Base-by-base conservation (phyloP, 2,888 invertebrate genomes). In the Lathronympha strigana region DNA sequence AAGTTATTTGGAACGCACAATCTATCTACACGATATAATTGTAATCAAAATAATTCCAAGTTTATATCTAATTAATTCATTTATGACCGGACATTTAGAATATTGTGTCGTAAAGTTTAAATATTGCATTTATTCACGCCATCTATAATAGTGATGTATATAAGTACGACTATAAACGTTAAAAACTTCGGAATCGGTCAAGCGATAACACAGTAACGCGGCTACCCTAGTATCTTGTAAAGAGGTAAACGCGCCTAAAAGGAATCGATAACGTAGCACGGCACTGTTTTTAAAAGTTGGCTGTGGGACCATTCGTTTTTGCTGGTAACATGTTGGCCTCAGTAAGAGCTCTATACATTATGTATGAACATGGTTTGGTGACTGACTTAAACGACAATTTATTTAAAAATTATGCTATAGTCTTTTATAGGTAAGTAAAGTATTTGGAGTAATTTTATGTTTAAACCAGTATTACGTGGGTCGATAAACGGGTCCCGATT, bases 1-100 rank as follows among this genome's bases (percentile, higher is more conserved):
- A 85, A 81, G 81, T 83, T 83, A 88, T 90, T 91, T 90, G 90
- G 89, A 86, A 90, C 84, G 84, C 86, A 82, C 83, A 84, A 79
- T 86, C 83, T 87, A 87, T 86, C 86, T 88, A 88, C 72, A 78
- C 79, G 73, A 81, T 81, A 75, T 72, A n/a, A 77, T 75, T 81
- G 76, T 79, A 76, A 76, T 75, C 75, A 78, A 79, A 80, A 76
- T 82, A 79, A 78, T 75, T 66, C 72, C 66, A 68, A 68, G 43
- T 64, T 67, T 55, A 58, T 66, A 50, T 47, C 58, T 38, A 69
- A 60, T 61, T 53, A 71, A 68, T 67, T 72, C 68, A 73, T 72
- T 50, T 68, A 67, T 66, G 73, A 47, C 68, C 69, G 71, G 73
- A 76, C 69, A 76, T 83, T 83, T 80, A 77, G 76, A 81, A 81